Evolutionary conservation across 2,797 vertebrate species (phyloP), one percentile per base, ranked within the genome.

Genomic region (Silurus lanzhouensis): DNA sequence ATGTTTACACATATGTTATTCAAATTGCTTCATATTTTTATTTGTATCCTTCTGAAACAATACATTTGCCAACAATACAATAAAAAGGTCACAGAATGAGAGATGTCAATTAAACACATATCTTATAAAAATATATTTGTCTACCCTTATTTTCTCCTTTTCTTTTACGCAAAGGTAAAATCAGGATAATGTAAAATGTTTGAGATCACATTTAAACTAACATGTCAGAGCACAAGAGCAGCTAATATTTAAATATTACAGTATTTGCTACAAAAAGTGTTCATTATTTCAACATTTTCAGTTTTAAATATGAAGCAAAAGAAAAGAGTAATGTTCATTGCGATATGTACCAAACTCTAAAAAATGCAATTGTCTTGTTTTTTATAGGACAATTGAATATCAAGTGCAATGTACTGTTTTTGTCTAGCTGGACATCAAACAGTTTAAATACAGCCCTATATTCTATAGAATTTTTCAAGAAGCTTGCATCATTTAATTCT

Each of bases 391-490:
- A 87, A 8, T 87, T 87, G 1, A 76, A 3, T 4, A 8, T 0
- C 14, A 87, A 76, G 48, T 6, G 7, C 5, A 87, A 20, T 2
- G 19, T 1, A 38, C 68, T 48, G 1, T 81, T 67, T 81, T 68
- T 25, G 1, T 52, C 0, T 1, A 87, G 38, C 2, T 52, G 2
- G n/a, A 68, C 52, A 67, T 58, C 13, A 58, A 13, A 0, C 2
- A 3, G 46, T 2, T 19, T 5, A 58, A 80, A 60, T 60, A 27
- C 20, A 31, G 20, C 58, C 3, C 10, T 1, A 25, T 1, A 1
- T 6, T 20, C 70, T 70, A 0, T 6, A 15, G 0, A 2, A 10
- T 19, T 17, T 2, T 7, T 3, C 0, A 0, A 0, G 38, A 79
- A 31, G 2, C 9, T 48, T 14, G 7, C 71, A 3, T 67, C 6